Evolutionary conservation across 2,888 invertebrate species (phyloP), one percentile per base, ranked within the genome.

Genomic region (Panopea generosa): DNA sequence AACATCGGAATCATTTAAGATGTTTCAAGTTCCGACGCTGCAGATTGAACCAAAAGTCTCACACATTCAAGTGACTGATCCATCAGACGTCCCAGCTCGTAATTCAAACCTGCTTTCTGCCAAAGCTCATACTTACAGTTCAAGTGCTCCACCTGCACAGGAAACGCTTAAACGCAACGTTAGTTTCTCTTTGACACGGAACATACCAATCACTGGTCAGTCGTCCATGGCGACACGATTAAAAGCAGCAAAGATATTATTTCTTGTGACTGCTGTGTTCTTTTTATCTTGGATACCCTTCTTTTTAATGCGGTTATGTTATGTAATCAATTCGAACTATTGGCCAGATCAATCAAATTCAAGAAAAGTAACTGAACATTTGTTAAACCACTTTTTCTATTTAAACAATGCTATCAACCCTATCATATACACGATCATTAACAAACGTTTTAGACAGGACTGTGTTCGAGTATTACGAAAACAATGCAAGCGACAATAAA

Each of bases 211-310:
- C n/a, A n/a, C n/a, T n/a, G n/a, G n/a, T n/a, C n/a, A n/a, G n/a
- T n/a, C n/a, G n/a, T n/a, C n/a, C n/a, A n/a, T n/a, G n/a, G 33
- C 33, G 6, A 7, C 33, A 33, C 6, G 68, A 24, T 61, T 77
- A 0, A 84, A 84, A 62, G 81, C 86, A 24, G 76, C 86, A 0
- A 84, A 83, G 53, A 71, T 86, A 2, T 47, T 86, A n/a, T 82
- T 83, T 52, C 50, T 79, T 1, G 86, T 86, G 0, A 84, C 84
- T 9, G 63, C 67, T 0, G 78, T 83, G 6, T 85, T 80, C 45
- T 68, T 85, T 33, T 43, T 83, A 0, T 83, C 83, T 0, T 85
- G 83, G 83, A 29, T 81, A 57, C 85, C 85, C 0, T 84, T 84
- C 47, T 77, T 77, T 33, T 49, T 85, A 0, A 27, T 83, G 26